Conservation (phyloP, 2,797 vertebrate genomes). For the Euphonia xanthogaster region DNA sequence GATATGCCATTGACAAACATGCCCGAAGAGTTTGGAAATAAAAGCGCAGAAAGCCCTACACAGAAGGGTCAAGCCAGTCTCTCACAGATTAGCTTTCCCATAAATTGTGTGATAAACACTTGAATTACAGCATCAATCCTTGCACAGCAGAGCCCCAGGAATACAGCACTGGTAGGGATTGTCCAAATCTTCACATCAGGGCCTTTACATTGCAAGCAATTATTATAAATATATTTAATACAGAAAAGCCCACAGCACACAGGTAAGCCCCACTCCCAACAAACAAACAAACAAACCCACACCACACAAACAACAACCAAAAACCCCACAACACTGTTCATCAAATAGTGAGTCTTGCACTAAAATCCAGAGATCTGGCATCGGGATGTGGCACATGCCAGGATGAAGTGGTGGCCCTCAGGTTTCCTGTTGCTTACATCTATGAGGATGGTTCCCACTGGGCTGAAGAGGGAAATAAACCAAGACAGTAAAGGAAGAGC, state of each 20-base stretch:
- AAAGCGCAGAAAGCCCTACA: background rate
- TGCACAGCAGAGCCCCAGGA: background rate
- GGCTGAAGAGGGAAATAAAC: background rate
- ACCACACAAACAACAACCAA: background rate
- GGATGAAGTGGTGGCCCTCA: fast-evolving
- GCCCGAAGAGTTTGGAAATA: background rate
- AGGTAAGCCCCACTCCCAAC: fast-evolving
- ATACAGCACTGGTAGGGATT: background rate
- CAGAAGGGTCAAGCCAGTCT: background rate
- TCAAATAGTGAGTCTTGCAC: background rate
- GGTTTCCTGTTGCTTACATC: fast-evolving
- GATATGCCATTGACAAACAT: background rate
- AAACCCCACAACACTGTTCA: background rate
- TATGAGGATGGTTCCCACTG: fast-evolving
- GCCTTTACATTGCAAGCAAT: background rate
- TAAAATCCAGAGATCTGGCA: background rate
- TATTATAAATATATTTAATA: background rate
- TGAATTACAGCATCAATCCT: background rate
- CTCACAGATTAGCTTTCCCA: background rate
- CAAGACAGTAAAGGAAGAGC: background rate
- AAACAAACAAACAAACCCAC: background rate
- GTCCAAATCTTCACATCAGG: background rate
- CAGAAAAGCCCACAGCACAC: background rate
- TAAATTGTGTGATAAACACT: background rate
- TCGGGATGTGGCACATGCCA: fast-evolving